A percentile compares a stretch with the other conserved stretches of the same genome.
Evolutionary conservation across 2,888 invertebrate species (phyloP).

Genomic region (Melinaea menophilus): DNA sequence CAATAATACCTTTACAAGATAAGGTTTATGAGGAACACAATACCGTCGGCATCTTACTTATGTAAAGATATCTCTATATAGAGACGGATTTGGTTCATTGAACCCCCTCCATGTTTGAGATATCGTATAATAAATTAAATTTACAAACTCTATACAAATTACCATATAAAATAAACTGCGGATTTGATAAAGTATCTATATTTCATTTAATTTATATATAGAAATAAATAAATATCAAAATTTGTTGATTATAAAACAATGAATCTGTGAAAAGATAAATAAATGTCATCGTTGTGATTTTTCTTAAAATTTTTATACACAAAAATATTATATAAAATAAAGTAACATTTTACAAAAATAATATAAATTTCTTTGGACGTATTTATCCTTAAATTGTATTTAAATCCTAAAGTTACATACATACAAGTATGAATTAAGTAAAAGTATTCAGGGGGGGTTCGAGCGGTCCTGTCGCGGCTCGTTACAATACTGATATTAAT

Average conservation of each 20-base stretch:
- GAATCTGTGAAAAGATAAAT: too few relatives aligned
- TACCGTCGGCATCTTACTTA: slow-evolving; percentile 19
- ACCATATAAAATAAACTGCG: slow-evolving; percentile 7
- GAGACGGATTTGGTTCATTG: slow-evolving; percentile 30
- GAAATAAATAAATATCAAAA: too few relatives aligned
- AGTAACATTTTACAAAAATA: too few relatives aligned
- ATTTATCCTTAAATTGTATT: too few relatives aligned
- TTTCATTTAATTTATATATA: too few relatives aligned
- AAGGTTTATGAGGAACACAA: background rate
- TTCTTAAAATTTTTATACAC: too few relatives aligned
- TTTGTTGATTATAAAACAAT: too few relatives aligned
- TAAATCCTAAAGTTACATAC: too few relatives aligned
- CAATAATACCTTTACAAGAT: too few relatives aligned
- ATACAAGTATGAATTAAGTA: slow-evolving; percentile 45
- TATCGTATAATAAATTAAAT: slow-evolving; percentile 58
- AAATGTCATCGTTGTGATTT: too few relatives aligned
- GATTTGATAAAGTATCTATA: background rate
- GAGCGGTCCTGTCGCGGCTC: slow-evolving; percentile 51
- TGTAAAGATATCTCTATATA: slow-evolving; percentile 25
- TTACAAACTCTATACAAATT: slow-evolving; percentile 39
- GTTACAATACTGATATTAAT: slow-evolving; percentile 64
- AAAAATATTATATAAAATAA: too few relatives aligned
- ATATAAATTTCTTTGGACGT: too few relatives aligned
- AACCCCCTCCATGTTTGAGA: slow-evolving; percentile 40
- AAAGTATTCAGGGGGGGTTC: slow-evolving; percentile 59